phyloP scores from a whole-genome alignment of 2,888 invertebrate genomes.

The Geophilus truncorum region DNA sequence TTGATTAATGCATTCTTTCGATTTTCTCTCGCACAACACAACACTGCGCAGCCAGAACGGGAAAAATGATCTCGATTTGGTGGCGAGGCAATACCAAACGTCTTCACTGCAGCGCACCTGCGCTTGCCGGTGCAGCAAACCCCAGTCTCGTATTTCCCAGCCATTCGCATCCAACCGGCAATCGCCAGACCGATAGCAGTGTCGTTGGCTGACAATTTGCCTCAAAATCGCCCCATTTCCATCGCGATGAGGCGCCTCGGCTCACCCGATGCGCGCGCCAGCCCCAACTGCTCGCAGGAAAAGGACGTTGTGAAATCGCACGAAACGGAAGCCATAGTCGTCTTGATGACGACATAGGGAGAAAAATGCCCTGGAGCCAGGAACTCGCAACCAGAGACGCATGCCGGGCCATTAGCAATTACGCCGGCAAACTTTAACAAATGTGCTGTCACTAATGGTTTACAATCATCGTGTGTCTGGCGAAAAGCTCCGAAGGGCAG shows the following conservation, averaged over 20 bases:
- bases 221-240: slow-evolving; percentile 16
- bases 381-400: neutral
- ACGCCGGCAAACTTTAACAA: neutral
- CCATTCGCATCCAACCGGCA: neutral
- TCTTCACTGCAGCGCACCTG: neutral
- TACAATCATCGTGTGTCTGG: neutral
- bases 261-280: slow-evolving; percentile 2
- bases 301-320: slow-evolving; percentile 2
- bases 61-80: slow-evolving; percentile 10
- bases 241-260: neutral
- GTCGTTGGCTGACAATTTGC: slow-evolving; percentile 15
- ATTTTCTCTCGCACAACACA: neutral
- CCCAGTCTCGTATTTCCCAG: neutral
- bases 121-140: neutral
- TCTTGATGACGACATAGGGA: neutral
- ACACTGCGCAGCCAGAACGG: neutral
- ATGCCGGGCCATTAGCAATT: neutral
- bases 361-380: neutral
- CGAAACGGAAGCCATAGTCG: slow-evolving; percentile 3
- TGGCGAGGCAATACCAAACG: neutral
- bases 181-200: slow-evolving; percentile 10
- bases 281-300: neutral
- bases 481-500: neutral
- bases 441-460: slow-evolving; percentile 4
- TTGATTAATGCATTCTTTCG: slow-evolving; percentile 20